phyloP scores from a whole-genome alignment of 2,888 invertebrate genomes.

The Pteria penguin region DNA sequence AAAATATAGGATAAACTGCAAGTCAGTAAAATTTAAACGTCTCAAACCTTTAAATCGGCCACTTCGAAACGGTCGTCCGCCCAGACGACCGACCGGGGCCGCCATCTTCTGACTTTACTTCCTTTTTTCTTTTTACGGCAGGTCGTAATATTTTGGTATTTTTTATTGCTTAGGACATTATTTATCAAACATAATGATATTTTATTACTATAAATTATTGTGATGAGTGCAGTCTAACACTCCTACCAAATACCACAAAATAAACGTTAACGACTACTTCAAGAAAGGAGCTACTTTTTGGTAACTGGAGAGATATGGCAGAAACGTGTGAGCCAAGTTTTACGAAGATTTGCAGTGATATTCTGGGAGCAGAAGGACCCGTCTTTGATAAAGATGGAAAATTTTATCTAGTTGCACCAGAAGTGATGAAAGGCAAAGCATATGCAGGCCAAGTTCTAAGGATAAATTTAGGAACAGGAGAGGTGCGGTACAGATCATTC shows the following conservation, averaged over 20 bases:
- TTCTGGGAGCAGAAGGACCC: constrained; percentile 73
- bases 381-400: constrained; percentile 69
- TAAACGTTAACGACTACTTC: no score
- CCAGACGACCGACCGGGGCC: constrained; percentile 73
- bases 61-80: constrained; percentile 68
- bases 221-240: no score
- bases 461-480: constrained; percentile 54
- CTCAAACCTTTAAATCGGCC: constrained; percentile 68
- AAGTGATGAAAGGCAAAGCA: constrained; percentile 58
- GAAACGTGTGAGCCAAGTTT: constrained; percentile 58
- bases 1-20: neutral
- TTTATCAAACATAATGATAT: no score
- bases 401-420: constrained; percentile 75
- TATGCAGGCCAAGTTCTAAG: constrained; percentile 67
- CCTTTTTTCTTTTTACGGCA: constrained; percentile 24
- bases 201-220: no score
- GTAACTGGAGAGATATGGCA: constrained; percentile 8
- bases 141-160: no score
- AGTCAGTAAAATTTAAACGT: constrained; percentile 6
- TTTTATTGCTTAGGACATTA: no score
- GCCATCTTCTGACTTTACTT: constrained; percentile 65
- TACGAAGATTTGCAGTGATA: constrained; percentile 61
- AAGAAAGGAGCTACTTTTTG: no score
- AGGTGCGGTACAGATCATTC: no score
- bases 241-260: no score